These are phyloP conservation scores for Oncorhynchus nerka DNA, from an alignment of 2,113 vertebrate species.

Conservation along the genomic window DNA sequence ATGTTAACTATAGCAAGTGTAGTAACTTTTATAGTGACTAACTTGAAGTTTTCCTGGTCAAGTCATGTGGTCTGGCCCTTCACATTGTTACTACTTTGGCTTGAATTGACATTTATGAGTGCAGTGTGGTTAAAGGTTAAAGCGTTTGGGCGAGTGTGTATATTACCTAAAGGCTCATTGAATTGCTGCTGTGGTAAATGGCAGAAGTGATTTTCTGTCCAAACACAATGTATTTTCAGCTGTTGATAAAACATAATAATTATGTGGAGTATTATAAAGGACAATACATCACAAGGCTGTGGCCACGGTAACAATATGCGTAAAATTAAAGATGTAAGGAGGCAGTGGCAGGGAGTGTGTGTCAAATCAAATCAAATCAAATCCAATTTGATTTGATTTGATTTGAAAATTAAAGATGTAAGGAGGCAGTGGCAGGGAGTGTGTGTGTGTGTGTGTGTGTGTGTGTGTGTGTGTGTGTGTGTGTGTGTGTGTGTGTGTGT, in stretches of 20 bases:
- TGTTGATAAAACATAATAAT: slow-evolving; percentile 53
- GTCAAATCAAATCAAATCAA: too few relatives aligned
- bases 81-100: neutral
- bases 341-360: slow-evolving; percentile 6
- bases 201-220: slow-evolving; percentile 49
- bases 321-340: slow-evolving; percentile 14
- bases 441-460: neutral
- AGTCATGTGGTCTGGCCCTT: neutral
- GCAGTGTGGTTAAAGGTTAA: slow-evolving; percentile 29
- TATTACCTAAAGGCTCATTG: slow-evolving; percentile 21
- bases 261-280: slow-evolving; percentile 42
- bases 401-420: slow-evolving; percentile 5
- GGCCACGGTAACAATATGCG: slow-evolving; percentile 48
- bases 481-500: slow-evolving; percentile 15
- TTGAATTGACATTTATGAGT: neutral
- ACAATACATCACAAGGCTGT: slow-evolving; percentile 57
- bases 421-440: slow-evolving; percentile 9
- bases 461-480: neutral
- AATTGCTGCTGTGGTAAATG: slow-evolving; percentile 25
- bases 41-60: too few relatives aligned
- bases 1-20: neutral
- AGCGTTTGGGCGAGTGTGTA: slow-evolving; percentile 44
- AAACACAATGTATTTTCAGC: slow-evolving; percentile 2
- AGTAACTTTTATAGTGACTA: neutral
- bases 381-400: too few relatives aligned